phyloP scores from a whole-genome alignment of 2,888 invertebrate species.

The Hylaea fasciaria region DNA sequence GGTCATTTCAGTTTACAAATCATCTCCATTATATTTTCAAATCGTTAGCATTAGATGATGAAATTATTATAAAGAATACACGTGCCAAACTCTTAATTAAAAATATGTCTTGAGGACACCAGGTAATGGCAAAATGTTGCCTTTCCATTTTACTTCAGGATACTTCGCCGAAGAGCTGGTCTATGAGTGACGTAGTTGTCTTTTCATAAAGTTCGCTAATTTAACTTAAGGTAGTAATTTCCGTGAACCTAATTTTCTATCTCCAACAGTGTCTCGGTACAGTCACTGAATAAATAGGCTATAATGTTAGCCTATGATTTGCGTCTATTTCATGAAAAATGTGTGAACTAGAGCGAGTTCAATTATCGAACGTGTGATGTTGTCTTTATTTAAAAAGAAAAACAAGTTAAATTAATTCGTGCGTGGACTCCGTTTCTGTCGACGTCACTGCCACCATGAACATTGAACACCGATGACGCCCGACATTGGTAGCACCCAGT shows the following conservation, averaged over 20 bases:
- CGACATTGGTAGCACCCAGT: too few species aligned
- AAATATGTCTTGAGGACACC: slow-evolving; percentile 69
- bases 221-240: slow-evolving; percentile 38
- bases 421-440: too few species aligned
- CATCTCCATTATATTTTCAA: too few species aligned
- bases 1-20: too few species aligned
- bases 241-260: slow-evolving; percentile 18
- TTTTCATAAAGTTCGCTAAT: slow-evolving; percentile 47
- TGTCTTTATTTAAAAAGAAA: too few species aligned
- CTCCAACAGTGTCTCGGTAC: background rate
- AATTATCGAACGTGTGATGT: too few species aligned
- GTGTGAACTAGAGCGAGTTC: too few species aligned
- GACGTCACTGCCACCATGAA: too few species aligned
- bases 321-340: too few species aligned
- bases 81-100: slow-evolving; percentile 70
- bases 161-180: slow-evolving; percentile 53
- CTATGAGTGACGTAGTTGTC: slow-evolving; percentile 47
- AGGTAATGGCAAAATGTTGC: slow-evolving; percentile 70
- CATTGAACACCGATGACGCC: too few species aligned
- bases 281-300: background rate
- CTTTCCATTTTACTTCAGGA: slow-evolving; percentile 72
- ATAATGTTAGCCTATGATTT: too few species aligned
- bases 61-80: slow-evolving; percentile 37
- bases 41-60: background rate
- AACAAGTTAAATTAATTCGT: too few species aligned